Evolutionary conservation across 1,140 invertebrate species (phyloP), one percentile per base, ranked within the genome.

Genomic region (Heliconius nattereri): DNA sequence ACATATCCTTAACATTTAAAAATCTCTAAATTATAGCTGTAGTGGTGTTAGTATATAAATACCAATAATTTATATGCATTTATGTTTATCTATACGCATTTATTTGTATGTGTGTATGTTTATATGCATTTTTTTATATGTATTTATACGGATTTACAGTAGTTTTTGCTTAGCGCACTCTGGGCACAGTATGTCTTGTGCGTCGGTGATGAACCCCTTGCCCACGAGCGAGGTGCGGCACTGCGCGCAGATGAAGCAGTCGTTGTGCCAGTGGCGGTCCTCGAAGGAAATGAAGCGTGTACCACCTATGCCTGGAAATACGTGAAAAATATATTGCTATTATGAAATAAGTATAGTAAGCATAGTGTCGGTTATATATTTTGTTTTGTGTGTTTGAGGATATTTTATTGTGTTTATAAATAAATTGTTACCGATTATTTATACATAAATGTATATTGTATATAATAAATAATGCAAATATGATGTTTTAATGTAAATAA

Each of bases 211-310:
- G 95, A 99, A 99, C 81, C 99, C 99, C 90, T 98, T 98, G 80
- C 99, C 99, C 32, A 99, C 99, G 86, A 99, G 96, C 70, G 98
- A 98, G 71, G 97, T 97, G 90, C 98, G 97, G 96, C 99, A 99
- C 84, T 97, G 97, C 86, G 98, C 98, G 95, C 99, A 99, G 92
- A 98, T 98, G 96, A 99, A 99, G 95, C 99, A 99, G 94, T 99
- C 98, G 94, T 99, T 99, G 95, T 99, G 99, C 99, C 99, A 99
- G 95, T 99, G 99, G 82, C 99, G 97, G 95, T 99, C 98, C 94
- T 99, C 99, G 95, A 99, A 99, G 66, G 98, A 99, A 94, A 99
- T 99, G 96, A 99, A 99, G 86, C 99, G 98, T 60, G 99, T 99
- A 88, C 99, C 99, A 86, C 98, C 98, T 94, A 99, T 99, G 83